phyloP scores from a whole-genome alignment of 2,888 invertebrate genomes.

The Plagiodera versicolora region DNA sequence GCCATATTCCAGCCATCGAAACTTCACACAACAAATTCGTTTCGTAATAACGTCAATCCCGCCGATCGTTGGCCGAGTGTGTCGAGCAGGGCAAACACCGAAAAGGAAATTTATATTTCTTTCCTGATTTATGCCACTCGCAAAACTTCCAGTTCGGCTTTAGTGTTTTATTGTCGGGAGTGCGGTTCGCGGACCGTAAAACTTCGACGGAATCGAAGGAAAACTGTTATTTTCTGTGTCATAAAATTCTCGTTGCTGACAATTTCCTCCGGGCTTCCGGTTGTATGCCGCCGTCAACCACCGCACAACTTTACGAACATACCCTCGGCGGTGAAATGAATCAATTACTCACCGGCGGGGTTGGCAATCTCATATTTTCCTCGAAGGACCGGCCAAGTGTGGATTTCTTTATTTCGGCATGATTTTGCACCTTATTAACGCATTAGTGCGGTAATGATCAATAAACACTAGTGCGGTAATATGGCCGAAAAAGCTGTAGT shows the following conservation, averaged over 20 bases:
- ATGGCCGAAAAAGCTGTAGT: too few species aligned
- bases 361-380: too few species aligned
- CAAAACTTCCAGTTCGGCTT: conserved; percentile 34
- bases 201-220: conserved; percentile 37
- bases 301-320: conserved; percentile 4
- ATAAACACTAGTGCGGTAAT: too few species aligned
- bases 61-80: too few species aligned
- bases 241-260: conserved; percentile 33
- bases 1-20: too few species aligned
- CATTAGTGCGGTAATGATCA: too few species aligned
- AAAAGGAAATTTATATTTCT: conserved; percentile 27
- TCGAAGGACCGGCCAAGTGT: too few species aligned
- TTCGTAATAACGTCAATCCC: too few species aligned
- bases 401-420: too few species aligned
- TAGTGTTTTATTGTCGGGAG: conserved; percentile 33
- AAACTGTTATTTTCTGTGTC: conserved; percentile 35
- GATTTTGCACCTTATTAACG: too few species aligned
- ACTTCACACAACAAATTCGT: too few species aligned
- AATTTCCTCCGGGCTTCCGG: conserved; percentile 30
- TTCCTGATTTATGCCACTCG: conserved; percentile 32
- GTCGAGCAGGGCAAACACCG: conserved; percentile 21
- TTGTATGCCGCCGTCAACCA: not conserved
- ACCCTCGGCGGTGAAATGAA: not conserved
- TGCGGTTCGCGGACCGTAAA: conserved; percentile 40
- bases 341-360: not conserved